Base-by-base conservation (phyloP, 2,888 invertebrate genomes). In the Drosophila paramelanica region DNA sequence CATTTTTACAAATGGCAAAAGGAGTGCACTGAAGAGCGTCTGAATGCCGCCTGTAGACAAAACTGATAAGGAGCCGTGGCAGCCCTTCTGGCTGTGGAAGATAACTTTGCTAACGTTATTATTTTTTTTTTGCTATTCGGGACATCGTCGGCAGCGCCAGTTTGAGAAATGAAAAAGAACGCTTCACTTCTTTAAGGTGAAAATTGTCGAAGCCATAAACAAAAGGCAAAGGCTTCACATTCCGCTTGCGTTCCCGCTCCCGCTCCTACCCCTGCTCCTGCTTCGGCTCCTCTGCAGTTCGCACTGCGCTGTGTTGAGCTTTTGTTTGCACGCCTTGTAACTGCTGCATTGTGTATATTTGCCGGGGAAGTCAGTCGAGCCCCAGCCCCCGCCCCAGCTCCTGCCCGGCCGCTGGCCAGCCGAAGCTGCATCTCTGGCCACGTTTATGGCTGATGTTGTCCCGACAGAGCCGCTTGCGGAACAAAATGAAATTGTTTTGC, bases 151-250 rank as follows among this genome's bases (percentile, higher is more conserved):
- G 31, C 31, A 13, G 4, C 36, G 36, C 36, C 36, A 36, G 36
- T 36, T 38, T 59, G 59, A 57, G 58, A 42, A 60, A 53, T n/a
- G 60, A 42, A 38, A 25, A 47, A 38, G 50, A 53, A 60, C 14
- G 20, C 50, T 59, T 41, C 59, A 69, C 78, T 88, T 76, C 81
- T 83, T 89, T 77, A 83, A 91, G 91, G 91, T 91, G 91, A 90
- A 89, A 90, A 90, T 89, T 90, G 83, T 83, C 81, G 81, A 88
- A 83, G 80, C 79, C 77, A 82, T 90, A 90, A 91, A 90, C 89
- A 90, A 90, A 89, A 77, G 79, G 74, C 51, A 49, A 46, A 13
- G 31, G 31, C 31, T 31, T 2, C 8, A 2, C 23, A 47, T 17
- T 4, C 17, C 3, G 4, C 10, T 17, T 4, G 10, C 3, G 4